Evolutionary conservation across 1,140 invertebrate species (phyloP), one percentile per base, ranked within the genome.

Genomic region (Drosophila hydei): DNA sequence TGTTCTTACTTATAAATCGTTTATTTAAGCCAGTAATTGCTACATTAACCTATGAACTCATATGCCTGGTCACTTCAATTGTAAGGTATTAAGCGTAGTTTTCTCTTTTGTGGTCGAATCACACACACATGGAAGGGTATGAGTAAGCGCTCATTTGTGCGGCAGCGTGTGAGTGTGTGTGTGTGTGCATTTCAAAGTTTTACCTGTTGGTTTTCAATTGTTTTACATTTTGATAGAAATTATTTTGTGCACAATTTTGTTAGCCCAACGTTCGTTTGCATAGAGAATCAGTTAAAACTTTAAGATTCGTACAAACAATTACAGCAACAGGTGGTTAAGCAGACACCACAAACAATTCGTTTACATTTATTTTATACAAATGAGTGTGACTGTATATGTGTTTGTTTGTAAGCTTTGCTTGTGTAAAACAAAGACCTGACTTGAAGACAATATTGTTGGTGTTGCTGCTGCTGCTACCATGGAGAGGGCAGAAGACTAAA

Each of bases 141-240:
- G 54, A 61, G 43, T 59, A 48, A 68, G 74, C 79, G 61, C 65
- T 72, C 59, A 50, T 19, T 58, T 75, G 30, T 75, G 50, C 19
- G 67, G 3, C 14, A 33, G 43, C 42, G 23, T 45, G 43, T 54
- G 23, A 55, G 51, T 51, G 73, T 64, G 73, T 64, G 51, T 69
- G 64, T 69, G 38, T 79, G 43, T 75, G 64, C 62, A 69, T 77
- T 76, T 75, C 61, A 68, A 56, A 69, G 36, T 62, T 69, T 75
- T 87, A 87, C 78, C 75, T 88, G 81, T 78, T 88, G 81, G 63
- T 81, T 75, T 81, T 87, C 67, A 81, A 88, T 87, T 87, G 81
- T 87, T 88, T 75, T 64, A 75, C 60, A 78, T 74, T 81, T 85
- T 42, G 61, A 47, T 58, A 52, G 74, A 71, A 87, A 69, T 62